Conservation (phyloP, 2,797 vertebrate species). For the Lithobates pipiens region DNA sequence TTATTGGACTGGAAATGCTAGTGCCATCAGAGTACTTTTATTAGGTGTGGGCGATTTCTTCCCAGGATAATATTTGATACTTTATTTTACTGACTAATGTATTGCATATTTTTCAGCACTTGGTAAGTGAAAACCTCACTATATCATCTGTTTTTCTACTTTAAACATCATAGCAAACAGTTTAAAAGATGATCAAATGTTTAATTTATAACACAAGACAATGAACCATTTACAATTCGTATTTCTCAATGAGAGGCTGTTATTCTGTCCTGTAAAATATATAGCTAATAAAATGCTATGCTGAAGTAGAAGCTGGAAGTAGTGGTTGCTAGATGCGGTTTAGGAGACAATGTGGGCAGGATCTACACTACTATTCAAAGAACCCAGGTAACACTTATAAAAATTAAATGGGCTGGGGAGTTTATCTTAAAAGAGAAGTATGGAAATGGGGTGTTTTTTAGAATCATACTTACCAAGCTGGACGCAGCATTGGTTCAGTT, state of each 20-base stretch:
- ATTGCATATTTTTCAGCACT: slow-evolving; percentile 64
- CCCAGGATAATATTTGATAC: slow-evolving; percentile 62
- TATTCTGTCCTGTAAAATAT: slow-evolving; percentile 47
- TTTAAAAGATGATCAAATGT: slow-evolving; percentile 46
- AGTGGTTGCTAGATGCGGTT: too few relatives aligned
- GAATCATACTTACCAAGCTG: too few relatives aligned
- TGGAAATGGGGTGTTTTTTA: too few relatives aligned
- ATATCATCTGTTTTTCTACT: slow-evolving; percentile 37
- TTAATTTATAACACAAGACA: slow-evolving; percentile 53
- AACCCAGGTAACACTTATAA: too few relatives aligned
- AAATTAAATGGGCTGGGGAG: too few relatives aligned
- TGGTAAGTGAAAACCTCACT: slow-evolving; percentile 40
- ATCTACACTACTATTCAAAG: too few relatives aligned
- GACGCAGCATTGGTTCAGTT: too few relatives aligned
- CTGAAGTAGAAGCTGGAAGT: too few relatives aligned
- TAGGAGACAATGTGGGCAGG: too few relatives aligned
- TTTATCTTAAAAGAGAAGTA: too few relatives aligned
- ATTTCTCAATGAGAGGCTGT: slow-evolving; percentile 18
- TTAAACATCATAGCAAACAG: slow-evolving; percentile 56
- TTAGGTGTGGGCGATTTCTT: slow-evolving; percentile 63
- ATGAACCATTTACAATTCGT: neutral
- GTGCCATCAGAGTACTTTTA: slow-evolving; percentile 65
- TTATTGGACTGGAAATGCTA: slow-evolving; percentile 65
- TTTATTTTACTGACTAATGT: slow-evolving; percentile 66
- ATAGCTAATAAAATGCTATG: neutral